A percentile compares a stretch with the other conserved stretches of the same genome.
These are phyloP conservation scores for Sebastes taczanowskii DNA, from an alignment of 2,797 vertebrate genomes.

Conservation along the genomic window DNA sequence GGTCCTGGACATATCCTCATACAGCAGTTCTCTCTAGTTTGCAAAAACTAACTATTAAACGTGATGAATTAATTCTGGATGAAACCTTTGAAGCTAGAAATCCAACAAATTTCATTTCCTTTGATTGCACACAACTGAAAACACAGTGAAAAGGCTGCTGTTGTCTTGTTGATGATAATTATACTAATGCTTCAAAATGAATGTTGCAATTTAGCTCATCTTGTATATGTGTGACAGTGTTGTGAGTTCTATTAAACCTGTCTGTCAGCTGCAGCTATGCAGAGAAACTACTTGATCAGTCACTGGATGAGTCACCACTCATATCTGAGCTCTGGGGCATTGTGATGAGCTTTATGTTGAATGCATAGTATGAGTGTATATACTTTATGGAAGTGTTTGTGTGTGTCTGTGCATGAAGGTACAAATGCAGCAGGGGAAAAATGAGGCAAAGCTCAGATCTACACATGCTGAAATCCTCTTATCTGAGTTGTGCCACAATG, in stretches of 20 bases:
- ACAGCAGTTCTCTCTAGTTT: neutral
- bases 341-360: constrained; percentile 4
- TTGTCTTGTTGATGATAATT: neutral
- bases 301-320: constrained; percentile 34
- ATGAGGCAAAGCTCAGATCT: neutral
- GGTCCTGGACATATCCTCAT: neutral
- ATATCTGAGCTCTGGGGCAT: constrained; percentile 7
- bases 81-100: neutral
- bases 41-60: neutral
- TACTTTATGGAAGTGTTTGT: neutral
- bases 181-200: neutral
- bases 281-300: constrained; percentile 19
- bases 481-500: neutral
- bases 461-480: neutral
- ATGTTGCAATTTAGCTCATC: neutral
- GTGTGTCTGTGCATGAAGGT: neutral
- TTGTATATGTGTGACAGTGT: neutral
- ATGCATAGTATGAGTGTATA: neutral
- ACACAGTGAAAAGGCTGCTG: neutral
- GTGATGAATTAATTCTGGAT: neutral
- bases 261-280: constrained; percentile 11
- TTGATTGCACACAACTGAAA: neutral
- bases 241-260: constrained; percentile 7
- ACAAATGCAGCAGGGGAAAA: neutral
- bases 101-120: neutral